Evolutionary conservation across 1,140 invertebrate genomes (phyloP).

Genomic region (Patella vulgata): DNA sequence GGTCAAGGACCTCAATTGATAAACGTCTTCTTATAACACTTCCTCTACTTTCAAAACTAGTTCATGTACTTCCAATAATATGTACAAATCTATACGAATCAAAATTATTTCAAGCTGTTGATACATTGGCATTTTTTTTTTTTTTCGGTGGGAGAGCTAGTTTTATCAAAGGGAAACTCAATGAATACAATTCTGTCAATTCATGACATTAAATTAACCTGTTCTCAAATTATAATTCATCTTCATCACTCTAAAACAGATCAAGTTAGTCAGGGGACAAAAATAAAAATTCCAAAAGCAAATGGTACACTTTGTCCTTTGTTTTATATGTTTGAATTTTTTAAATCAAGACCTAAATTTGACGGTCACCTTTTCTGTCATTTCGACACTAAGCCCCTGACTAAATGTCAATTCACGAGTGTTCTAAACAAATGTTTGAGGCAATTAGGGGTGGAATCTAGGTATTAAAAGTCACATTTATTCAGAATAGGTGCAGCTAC

Average conservation of each 20-base stretch:
- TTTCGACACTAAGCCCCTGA: conserved; percentile 8
- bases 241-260: conserved; percentile 16
- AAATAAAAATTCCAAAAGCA: not conserved
- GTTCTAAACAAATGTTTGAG: conserved; percentile 13
- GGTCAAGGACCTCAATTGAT: not conserved
- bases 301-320: conserved; percentile 1
- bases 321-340: not conserved
- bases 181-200: not conserved
- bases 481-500: no score
- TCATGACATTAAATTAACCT: not conserved
- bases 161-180: conserved; percentile 7
- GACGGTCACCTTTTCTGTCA: not conserved
- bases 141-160: conserved; percentile 23
- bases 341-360: not conserved
- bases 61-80: not conserved
- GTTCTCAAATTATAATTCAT: not conserved
- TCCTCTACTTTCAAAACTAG: not conserved
- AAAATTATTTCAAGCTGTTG: conserved; percentile 19
- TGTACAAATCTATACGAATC: conserved; percentile 17
- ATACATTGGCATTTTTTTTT: conserved; percentile 24
- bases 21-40: conserved; percentile 15
- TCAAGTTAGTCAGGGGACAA: conserved; percentile 4
- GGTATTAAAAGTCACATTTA: conserved; percentile 12
- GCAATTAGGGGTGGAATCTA: not conserved
- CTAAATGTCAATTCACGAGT: conserved; percentile 18